Evolutionary conservation across 2,797 vertebrate species (phyloP), one percentile per base, ranked within the genome.

Genomic region (Manis javanica): DNA sequence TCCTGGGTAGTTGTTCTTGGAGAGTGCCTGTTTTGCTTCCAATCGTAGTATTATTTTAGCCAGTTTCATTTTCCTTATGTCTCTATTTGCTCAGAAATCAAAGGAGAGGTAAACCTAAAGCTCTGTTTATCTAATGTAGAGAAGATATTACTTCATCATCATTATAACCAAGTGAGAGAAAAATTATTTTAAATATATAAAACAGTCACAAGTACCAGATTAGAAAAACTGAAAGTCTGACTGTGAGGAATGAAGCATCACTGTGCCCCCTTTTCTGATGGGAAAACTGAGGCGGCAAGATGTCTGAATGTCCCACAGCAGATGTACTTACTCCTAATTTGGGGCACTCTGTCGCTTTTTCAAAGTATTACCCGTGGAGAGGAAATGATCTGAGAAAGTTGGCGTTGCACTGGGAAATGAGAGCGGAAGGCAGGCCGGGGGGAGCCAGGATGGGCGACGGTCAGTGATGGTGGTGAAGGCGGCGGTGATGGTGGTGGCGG

Each of bases 391-490:
- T 39, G 72, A 53, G 53, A 26, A 94, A 95, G 93, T 82, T 88
- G 81, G 78, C 61, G 4, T 7, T 19, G 31, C 34, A 6, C 51
- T 10, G 51, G 91, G 69, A 29, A 46, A 68, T 31, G 94, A 63
- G 91, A 83, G 26, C 81, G 88, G 68, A 23, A 49, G 87, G 39
- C 77, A 85, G 84, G 53, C 2, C 18, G 34, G 85, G 39, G 75
- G 55, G 34, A 24, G 87, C 77, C n/a, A 88, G 81, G 69, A 72
- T n/a, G 83, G 90, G 55, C 63, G 77, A 59, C 87, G 64, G 75
- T 49, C 90, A 69, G 74, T 12, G 96, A 96, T 92, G 90, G 16
- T 63, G 78, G 19, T 53, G 88, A 9, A 42, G 96, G 2, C 37
- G 96, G 2, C 37, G 93, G 3, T 55, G 92, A 21, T 12, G 81